A percentile compares a stretch with the other conserved stretches of the same genome.
These are phyloP conservation scores for Heliconius aoede DNA, from an alignment of 2,888 invertebrate genomes.

Conservation along the genomic window DNA sequence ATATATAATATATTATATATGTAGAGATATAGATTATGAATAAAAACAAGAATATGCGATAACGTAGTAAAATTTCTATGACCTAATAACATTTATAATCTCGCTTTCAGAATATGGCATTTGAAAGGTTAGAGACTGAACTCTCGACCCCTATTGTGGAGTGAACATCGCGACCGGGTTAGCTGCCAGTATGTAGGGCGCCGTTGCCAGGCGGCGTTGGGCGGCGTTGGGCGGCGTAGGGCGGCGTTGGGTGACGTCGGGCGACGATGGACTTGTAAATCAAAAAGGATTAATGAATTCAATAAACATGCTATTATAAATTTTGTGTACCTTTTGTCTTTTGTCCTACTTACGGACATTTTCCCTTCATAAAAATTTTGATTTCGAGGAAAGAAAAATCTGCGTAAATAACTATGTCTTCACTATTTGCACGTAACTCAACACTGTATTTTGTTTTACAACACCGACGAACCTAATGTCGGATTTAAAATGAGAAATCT, in stretches of 20 bases:
- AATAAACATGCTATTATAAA: slow-evolving; percentile 6
- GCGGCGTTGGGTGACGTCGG: not conserved
- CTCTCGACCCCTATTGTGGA: slow-evolving; percentile 9
- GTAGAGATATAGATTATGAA: not conserved
- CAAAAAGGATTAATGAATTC: slow-evolving; percentile 10
- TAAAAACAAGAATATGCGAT: slow-evolving; percentile 6
- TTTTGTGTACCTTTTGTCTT: not conserved
- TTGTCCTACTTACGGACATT: not conserved
- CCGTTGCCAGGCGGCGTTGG: no score
- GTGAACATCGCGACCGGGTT: slow-evolving; percentile 29
- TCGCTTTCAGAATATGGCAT: slow-evolving; percentile 14
- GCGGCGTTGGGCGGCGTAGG: no score
- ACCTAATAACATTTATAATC: slow-evolving; percentile 24
- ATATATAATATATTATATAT: no score
- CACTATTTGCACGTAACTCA: no score
- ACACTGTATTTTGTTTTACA: no score
- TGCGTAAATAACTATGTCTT: no score
- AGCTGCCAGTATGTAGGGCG: not conserved
- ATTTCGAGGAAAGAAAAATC: no score
- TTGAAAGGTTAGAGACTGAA: slow-evolving; percentile 17
- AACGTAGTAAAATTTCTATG: slow-evolving; percentile 12
- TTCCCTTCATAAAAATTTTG: no score
- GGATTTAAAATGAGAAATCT: no score
- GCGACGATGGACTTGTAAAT: slow-evolving; percentile 1
- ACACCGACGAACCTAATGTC: no score